A percentile compares a stretch with the other conserved stretches of the same genome.
phyloP scores from a whole-genome alignment of 2,113 vertebrate genomes.

The Cettia cetti region DNA sequence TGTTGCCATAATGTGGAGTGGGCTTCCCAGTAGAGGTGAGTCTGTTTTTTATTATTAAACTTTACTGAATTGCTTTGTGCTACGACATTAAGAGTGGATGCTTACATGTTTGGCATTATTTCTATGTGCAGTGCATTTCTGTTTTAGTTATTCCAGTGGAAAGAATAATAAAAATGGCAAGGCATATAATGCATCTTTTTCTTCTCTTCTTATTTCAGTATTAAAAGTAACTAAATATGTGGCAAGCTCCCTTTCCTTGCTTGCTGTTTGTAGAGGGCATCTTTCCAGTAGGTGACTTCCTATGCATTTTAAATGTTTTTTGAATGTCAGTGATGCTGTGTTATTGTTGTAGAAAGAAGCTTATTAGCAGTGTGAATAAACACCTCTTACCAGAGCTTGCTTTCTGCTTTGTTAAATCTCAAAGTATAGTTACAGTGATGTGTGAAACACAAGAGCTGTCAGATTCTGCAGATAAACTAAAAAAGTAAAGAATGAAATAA shows the following conservation, averaged over 20 bases:
- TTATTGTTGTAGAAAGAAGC: conserved; percentile 46
- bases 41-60: conserved; percentile 72
- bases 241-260: conserved; percentile 56
- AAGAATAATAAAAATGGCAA: conserved; percentile 11
- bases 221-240: conserved; percentile 59
- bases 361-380: conserved; percentile 58
- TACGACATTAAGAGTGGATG: background rate
- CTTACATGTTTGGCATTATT: conserved; percentile 29
- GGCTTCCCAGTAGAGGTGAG: conserved; percentile 85
- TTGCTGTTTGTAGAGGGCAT: conserved; percentile 67
- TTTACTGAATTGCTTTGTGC: conserved; percentile 49
- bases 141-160: background rate
- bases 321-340: conserved; percentile 51
- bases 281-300: conserved; percentile 70
- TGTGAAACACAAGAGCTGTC: conserved; percentile 37
- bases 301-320: conserved; percentile 70
- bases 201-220: conserved; percentile 43
- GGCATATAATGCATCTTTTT: conserved; percentile 3
- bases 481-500: conserved; percentile 56
- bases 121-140: conserved; percentile 40
- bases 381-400: conserved; percentile 18
- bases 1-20: conserved; percentile 81
- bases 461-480: conserved; percentile 26
- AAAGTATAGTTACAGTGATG: conserved; percentile 21
- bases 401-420: conserved; percentile 36